Conservation (phyloP, 2,797 vertebrate genomes). For the Sebastes oblongus region DNA sequence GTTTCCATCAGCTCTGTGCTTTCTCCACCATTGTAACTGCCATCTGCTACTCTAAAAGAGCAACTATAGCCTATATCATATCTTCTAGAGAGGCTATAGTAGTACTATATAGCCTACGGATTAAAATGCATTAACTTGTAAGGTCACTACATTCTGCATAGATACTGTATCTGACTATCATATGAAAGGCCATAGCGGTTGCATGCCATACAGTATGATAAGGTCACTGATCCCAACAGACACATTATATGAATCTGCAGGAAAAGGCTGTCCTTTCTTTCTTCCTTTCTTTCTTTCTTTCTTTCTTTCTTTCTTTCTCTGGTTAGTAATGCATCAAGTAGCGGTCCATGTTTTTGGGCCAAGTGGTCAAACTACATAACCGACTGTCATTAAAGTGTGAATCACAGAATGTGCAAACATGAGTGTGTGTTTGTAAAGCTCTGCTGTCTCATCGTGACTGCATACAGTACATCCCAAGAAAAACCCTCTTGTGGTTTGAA, state of each 20-base stretch:
- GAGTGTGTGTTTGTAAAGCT: not conserved
- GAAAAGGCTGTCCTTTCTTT: not conserved
- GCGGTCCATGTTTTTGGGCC: not conserved
- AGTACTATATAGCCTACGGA: not conserved
- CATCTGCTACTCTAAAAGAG: not conserved
- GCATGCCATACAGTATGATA: not conserved
- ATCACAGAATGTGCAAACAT: conserved; percentile 18
- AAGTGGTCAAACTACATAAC: conserved; percentile 1
- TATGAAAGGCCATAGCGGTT: not conserved
- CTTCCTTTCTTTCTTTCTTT: not conserved
- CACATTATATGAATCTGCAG: not conserved
- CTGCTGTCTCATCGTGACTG: conserved; percentile 39
- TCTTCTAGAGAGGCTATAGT: not conserved
- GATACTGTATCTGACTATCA: not conserved
- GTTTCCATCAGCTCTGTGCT: conserved; percentile 3
- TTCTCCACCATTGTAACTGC: not conserved
- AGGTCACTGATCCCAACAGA: conserved; percentile 1
- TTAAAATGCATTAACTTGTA: not conserved
- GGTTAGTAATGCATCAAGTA: not conserved
- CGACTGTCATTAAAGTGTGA: conserved; percentile 10
- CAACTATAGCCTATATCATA: not conserved
- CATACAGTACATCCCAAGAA: not conserved
- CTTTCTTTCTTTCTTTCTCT: not conserved
- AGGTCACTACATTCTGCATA: not conserved
- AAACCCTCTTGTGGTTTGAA: conserved; percentile 39